Conservation (phyloP, 2,797 vertebrate species). For the Pseudochromis fuscus region DNA sequence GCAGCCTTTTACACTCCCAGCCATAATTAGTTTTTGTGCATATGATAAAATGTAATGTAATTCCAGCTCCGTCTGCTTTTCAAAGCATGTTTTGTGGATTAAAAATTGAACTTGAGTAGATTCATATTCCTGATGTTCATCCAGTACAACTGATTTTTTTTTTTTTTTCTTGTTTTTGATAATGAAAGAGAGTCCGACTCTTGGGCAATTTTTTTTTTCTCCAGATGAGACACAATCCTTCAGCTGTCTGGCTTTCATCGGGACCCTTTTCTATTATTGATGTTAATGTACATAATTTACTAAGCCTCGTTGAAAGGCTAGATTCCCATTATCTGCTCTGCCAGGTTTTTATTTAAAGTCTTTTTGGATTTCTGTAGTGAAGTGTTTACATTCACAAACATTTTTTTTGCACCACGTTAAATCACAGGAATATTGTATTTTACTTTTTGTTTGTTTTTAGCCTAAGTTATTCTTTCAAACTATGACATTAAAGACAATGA, state of each 20-base stretch:
- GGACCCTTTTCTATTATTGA: neutral
- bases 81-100: neutral
- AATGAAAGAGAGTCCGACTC: neutral
- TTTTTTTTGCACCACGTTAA: neutral
- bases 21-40: no score
- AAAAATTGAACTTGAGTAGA: neutral
- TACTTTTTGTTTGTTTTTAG: neutral
- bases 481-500: slow-evolving; percentile 3
- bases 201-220: neutral
- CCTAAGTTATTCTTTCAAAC: slow-evolving; percentile 11
- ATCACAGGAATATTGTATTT: slow-evolving; percentile 9
- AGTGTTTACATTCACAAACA: slow-evolving; percentile 1
- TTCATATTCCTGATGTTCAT: neutral
- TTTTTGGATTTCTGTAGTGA: slow-evolving; percentile 14
- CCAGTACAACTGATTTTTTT: neutral
- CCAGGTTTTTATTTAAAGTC: neutral
- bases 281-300: neutral
- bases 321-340: neutral
- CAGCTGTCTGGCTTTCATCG: neutral
- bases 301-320: neutral
- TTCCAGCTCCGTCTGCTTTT: neutral
- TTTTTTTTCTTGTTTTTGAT: slow-evolving; percentile 2
- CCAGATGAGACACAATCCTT: neutral
- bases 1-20: no score
- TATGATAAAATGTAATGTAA: neutral